Conservation (phyloP, 2,113 vertebrate genomes). For the Chaenocephalus aceratus region DNA sequence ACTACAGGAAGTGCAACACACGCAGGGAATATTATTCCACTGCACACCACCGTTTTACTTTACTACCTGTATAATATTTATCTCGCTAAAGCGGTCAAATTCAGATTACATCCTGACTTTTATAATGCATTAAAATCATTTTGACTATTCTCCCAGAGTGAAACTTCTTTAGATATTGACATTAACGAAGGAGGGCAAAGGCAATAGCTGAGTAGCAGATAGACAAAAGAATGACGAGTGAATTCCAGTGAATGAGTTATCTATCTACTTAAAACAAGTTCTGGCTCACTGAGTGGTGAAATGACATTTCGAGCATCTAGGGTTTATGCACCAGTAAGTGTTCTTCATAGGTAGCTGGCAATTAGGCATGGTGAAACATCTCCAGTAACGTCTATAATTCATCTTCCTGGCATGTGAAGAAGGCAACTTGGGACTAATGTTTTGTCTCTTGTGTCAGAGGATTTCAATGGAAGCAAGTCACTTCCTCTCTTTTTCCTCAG, state of each 20-base stretch:
- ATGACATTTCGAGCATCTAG: constrained; percentile 64
- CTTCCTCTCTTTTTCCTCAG: constrained; percentile 18
- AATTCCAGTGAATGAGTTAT: constrained; percentile 67
- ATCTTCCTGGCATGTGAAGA: constrained; percentile 54
- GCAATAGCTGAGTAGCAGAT: constrained; percentile 29
- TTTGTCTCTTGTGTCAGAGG: constrained; percentile 54
- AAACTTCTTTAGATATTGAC: constrained; percentile 5
- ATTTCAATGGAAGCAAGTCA: constrained; percentile 51
- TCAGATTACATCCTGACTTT: constrained; percentile 4
- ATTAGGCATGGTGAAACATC: constrained; percentile 61
- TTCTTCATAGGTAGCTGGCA: constrained; percentile 65
- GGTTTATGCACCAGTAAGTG: constrained; percentile 57
- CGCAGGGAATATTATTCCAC: neutral
- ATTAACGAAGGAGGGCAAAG: constrained; percentile 35
- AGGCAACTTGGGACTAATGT: constrained; percentile 45
- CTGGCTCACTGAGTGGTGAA: constrained; percentile 73
- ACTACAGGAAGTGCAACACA: neutral
- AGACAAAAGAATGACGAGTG: constrained; percentile 50
- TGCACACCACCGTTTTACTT: neutral
- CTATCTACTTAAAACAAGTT: constrained; percentile 62
- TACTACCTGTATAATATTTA: neutral
- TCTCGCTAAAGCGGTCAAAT: neutral
- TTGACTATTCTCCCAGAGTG: neutral
- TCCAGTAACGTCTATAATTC: constrained; percentile 59
- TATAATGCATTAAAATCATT: neutral